Conservation (phyloP, 1,140 invertebrate species). For the Aphelinus certus region DNA sequence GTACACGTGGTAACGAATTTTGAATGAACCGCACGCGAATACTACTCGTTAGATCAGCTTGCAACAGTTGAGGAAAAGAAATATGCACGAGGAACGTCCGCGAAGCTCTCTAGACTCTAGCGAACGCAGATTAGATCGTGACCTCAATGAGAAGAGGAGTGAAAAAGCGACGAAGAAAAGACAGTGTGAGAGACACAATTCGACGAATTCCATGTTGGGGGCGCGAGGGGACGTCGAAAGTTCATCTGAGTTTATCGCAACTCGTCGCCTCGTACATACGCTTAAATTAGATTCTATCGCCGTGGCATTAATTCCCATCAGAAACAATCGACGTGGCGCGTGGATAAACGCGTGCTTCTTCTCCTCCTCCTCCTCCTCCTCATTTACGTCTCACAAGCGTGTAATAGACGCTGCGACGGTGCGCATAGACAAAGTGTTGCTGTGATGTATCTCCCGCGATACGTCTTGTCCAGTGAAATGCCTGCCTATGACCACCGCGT, state of each 20-base stretch:
- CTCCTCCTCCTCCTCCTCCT: neutral
- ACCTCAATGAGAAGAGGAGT: neutral
- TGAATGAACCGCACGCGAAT: too few species aligned
- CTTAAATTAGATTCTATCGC: slow-evolving; percentile 12
- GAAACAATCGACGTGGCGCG: slow-evolving; percentile 9
- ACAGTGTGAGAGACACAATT: neutral
- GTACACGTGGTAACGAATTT: neutral
- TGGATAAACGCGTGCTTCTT: neutral
- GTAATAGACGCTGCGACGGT: neutral
- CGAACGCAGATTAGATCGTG: neutral
- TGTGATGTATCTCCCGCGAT: too few species aligned
- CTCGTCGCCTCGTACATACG: neutral
- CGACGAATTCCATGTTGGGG: slow-evolving; percentile 2
- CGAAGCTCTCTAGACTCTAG: slow-evolving; percentile 55
- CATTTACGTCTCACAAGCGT: neutral
- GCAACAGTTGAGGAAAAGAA: too few species aligned
- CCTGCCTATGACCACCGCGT: neutral
- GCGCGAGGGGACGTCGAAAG: neutral
- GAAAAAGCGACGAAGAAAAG: too few species aligned
- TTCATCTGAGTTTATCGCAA: slow-evolving; percentile 23
- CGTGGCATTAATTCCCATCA: slow-evolving; percentile 25
- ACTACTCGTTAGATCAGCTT: too few species aligned
- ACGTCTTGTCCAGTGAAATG: too few species aligned
- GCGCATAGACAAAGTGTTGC: neutral
- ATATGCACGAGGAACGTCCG: slow-evolving; percentile 16